Percentiles rank a stretch among this genome's conserved stretches.
These are phyloP conservation scores for Cydia amplana DNA, from an alignment of 1,140 invertebrate genomes.

Conservation along the genomic window DNA sequence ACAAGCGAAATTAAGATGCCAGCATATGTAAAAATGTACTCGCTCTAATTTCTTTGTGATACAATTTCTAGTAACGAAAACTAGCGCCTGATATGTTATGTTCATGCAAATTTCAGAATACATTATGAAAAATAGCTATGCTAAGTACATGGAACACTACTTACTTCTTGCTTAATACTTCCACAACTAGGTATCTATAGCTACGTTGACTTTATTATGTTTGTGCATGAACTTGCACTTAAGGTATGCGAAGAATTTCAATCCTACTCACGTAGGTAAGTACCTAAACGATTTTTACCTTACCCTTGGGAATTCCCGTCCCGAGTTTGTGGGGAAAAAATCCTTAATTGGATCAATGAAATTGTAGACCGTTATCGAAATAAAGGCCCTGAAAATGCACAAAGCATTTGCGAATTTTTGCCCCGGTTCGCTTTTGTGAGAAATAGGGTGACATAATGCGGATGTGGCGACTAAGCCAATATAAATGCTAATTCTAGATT, in stretches of 20 bases:
- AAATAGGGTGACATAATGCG: conserved; percentile 46
- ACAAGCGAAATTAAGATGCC: too few species aligned
- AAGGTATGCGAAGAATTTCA: neutral
- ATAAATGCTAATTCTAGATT: conserved; percentile 62
- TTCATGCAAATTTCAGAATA: too few species aligned
- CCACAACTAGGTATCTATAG: neutral
- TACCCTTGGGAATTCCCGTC: neutral
- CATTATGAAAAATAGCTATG: too few species aligned
- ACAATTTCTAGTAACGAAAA: too few species aligned
- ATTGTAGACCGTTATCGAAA: too few species aligned
- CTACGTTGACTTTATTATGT: neutral
- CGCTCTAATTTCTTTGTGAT: too few species aligned
- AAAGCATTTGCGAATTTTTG: too few species aligned
- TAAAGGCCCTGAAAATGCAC: too few species aligned
- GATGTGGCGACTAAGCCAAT: conserved; percentile 52
- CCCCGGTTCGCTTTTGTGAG: conserved; percentile 24
- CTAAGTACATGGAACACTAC: neutral
- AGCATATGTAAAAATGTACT: too few species aligned
- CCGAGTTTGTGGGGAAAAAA: neutral
- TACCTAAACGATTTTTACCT: conserved; percentile 19
- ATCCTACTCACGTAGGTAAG: neutral
- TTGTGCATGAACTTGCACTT: neutral
- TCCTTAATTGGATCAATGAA: too few species aligned
- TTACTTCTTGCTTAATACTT: too few species aligned
- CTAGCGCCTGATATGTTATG: too few species aligned